Evolutionary conservation across 2,113 vertebrate genomes (phyloP), one percentile per base, ranked within the genome.

Genomic region (Pogonocichla stellata): DNA sequence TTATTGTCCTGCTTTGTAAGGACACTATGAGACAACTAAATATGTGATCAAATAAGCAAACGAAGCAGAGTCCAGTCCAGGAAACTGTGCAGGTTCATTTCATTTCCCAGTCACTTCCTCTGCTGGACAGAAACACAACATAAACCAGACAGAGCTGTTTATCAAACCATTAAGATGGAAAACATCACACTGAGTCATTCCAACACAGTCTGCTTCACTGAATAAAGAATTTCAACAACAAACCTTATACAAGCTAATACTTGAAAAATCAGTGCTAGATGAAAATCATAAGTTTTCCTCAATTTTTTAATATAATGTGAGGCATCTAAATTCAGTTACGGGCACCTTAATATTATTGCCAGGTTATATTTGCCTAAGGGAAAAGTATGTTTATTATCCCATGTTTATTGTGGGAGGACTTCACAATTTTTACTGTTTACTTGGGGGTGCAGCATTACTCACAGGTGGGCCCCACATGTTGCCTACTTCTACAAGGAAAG

Each of bases 1-100:
- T 69, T 71, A 61, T 89, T 78, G 34, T 72, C 29, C 48, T 89
- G 71, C 53, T 56, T 95, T 86, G 47, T 26, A 65, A 16, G 43
- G 58, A 53, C n/a, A 42, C 45, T 16, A 3, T 51, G 42, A 89
- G n/a, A 69, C 22, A 54, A 84, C 24, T 60, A 71, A 92, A 48
- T 85, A 61, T 10, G 50, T 66, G 70, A 88, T 89, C 48, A 89
- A 81, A 93, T 89, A 78, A 88, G 71, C 83, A 79, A 60, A 60
- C 23, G 38, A 85, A 90, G 18, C 45, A 80, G 57, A 85, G 14
- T 88, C 50, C 74, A 47, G 61, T 69, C 43, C 91, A 93, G 74
- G 80, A 89, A 64, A 61, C 66, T 50, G 12, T 88, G 69, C 86
- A 85, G 69, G 34, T 89, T 94, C 54, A 28, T 95, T 89, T 89